Evolutionary conservation across 2,888 invertebrate species (phyloP), one percentile per base, ranked within the genome.

Genomic region (Ctena decussata): DNA sequence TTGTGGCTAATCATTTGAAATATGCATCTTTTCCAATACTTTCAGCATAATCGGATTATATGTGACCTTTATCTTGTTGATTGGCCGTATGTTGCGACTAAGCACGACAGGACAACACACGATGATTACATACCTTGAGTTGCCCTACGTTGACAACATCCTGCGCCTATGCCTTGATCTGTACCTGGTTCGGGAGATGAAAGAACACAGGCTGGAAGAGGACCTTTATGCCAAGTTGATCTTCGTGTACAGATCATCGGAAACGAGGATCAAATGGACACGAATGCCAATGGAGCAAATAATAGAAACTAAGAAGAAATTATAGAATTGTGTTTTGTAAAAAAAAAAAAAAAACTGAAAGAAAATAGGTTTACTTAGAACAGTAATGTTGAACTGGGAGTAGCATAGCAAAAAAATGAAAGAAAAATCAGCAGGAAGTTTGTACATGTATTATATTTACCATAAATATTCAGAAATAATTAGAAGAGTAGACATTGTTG

Each of bases 171-270:
- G 97, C 91, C 95, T 96, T 57, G 97, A 97, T 91, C 96, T 97
- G 82, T 97, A 97, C 95, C 94, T 97, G 85, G 99, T 99, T 15
- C 97, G 99, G 72, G 99, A 99, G 96, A 98, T 98, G 79, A 97
- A 98, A 77, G 99, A 99, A 95, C 97, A 99, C 91, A 97, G 97
- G 12, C 96, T 99, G 70, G 99, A 99, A 96, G 99, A 99, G 96
- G 99, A 99, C 96, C 97, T 99, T 44, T 99, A 99, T 96, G 99
- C 99, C 83, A 99, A 99, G 97, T 96, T 99, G 78, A 98, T 99
- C 94, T 99, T 99, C 98, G 97, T 99, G 92, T 99, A 99, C 96
- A 97, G 99, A 49, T 96, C 99, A 39, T 99, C 99, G 6, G 99
- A 99, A 95, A 99, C 99, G 32, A 97, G 99, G 96, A 99, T 99